Evolutionary conservation across 1,140 invertebrate genomes (phyloP).

Genomic region (Cotesia chilonis): DNA sequence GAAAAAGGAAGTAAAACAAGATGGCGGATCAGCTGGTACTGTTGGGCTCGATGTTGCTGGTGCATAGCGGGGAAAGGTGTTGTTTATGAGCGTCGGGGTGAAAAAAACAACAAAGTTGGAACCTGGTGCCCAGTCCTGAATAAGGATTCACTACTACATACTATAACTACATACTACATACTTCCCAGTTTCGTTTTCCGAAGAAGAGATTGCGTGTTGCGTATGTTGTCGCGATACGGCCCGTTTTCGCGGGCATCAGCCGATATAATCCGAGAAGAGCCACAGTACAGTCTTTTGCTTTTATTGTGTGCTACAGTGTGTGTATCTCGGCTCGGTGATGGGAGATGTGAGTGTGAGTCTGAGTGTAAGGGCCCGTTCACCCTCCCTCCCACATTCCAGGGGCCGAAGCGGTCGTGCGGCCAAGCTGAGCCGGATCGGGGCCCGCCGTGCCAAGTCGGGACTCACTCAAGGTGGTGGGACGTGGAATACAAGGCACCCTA

Average conservation of each 20-base stretch:
- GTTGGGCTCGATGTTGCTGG: constrained; percentile 6
- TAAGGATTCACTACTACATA: background rate
- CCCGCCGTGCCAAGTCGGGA: constrained; percentile 41
- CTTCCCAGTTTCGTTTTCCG: background rate
- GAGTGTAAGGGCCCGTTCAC: constrained; percentile 44
- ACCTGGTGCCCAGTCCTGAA: background rate
- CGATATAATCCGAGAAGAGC: too few species aligned
- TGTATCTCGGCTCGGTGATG: too few species aligned
- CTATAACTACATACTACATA: background rate
- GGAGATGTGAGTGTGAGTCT: constrained; percentile 8
- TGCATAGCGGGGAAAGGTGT: constrained; percentile 39
- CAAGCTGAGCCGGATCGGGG: constrained; percentile 35
- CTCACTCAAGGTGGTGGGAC: constrained; percentile 46
- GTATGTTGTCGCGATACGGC: constrained; percentile 14
- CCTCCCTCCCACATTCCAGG: constrained; percentile 29
- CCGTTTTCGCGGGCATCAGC: constrained; percentile 22
- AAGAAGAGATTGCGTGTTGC: background rate
- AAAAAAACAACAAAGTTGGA: constrained; percentile 20
- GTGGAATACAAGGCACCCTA: constrained; percentile 58
- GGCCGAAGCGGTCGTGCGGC: constrained; percentile 45
- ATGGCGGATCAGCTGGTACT: constrained; percentile 30
- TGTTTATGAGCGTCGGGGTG: constrained; percentile 42
- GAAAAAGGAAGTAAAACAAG: constrained; percentile 28
- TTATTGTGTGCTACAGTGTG: too few species aligned
- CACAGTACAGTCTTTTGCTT: too few species aligned